Evolutionary conservation across 2,113 vertebrate genomes (phyloP), one percentile per base, ranked within the genome.

Genomic region (Xiphophorus maculatus): DNA sequence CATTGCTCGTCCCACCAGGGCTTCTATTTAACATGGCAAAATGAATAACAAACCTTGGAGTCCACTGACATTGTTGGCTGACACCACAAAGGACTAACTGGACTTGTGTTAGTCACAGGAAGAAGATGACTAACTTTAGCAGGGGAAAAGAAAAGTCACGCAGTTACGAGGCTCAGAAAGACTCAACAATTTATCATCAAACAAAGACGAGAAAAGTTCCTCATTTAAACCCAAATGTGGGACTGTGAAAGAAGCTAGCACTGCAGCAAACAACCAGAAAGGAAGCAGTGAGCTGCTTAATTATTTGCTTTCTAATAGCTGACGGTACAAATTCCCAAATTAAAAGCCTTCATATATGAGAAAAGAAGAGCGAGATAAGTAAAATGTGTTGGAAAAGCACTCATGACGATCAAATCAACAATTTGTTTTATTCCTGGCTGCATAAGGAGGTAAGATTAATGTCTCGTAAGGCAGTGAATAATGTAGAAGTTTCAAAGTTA

Each of bases 381-480:
- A 70, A 42, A 66, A 74, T 48, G 65, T 27, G 54, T 65, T 48
- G 73, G 71, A 71, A 48, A 74, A 83, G 42, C 13, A 51, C 77
- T 74, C 70, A 32, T 42, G 40, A 19, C 6, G 19, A 51, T 51
- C 48, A 51, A 1, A 25, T 51, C 48, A 51, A 5, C 5, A 19
- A 22, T 25, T 51, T 51, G 48, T 22, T 51, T 19, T 71, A 76
- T 35, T 30, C 15, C 40, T 33, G 63, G 79, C 82, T 82, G 74
- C 74, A 69, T 58, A 77, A 89, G 83, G 71, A 78, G 68, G 69
- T 76, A n/a, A 68, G 82, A 71, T 74, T 74, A 83, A 81, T 81
- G 72, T 73, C 73, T 67, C 61, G 78, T 40, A 82, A 81, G 84
- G 63, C 76, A 42, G 51, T 63, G 71, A 89, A 75, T 87, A 71